Conservation (phyloP, 2,797 vertebrate species). For the Gymnothorax reevesii region DNA sequence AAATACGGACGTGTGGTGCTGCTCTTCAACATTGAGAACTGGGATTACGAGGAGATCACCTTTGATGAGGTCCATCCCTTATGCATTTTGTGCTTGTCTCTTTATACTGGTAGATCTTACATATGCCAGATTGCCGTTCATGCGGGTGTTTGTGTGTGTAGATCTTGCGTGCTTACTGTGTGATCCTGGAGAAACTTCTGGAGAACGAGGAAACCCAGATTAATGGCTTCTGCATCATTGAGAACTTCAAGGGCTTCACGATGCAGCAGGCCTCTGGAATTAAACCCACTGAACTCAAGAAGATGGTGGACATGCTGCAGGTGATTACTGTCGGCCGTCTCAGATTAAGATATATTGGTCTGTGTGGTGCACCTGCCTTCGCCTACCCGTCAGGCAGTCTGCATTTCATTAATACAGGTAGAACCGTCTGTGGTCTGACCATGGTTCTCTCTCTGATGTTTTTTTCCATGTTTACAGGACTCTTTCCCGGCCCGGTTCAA, state of each 20-base stretch:
- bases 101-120: constrained; percentile 12
- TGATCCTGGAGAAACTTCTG: constrained; percentile 94
- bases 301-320: constrained; percentile 99
- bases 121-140: background rate
- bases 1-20: constrained; percentile 92
- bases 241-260: constrained; percentile 98
- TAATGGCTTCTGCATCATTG: constrained; percentile 96
- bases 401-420: background rate
- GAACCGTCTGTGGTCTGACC: background rate
- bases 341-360: background rate
- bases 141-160: constrained; percentile 48
- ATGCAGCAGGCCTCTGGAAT: constrained; percentile 96
- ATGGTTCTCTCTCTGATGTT: constrained; percentile 5
- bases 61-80: constrained; percentile 85
- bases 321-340: constrained; percentile 60
- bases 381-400: background rate
- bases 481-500: constrained; percentile 98
- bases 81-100: background rate
- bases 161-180: constrained; percentile 96
- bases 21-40: constrained; percentile 98
- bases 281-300: constrained; percentile 91
- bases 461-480: constrained; percentile 71
- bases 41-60: constrained; percentile 97
- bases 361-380: background rate
- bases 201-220: constrained; percentile 98